phyloP scores from a whole-genome alignment of 1,140 invertebrate genomes.

The Ephestia elutella region DNA sequence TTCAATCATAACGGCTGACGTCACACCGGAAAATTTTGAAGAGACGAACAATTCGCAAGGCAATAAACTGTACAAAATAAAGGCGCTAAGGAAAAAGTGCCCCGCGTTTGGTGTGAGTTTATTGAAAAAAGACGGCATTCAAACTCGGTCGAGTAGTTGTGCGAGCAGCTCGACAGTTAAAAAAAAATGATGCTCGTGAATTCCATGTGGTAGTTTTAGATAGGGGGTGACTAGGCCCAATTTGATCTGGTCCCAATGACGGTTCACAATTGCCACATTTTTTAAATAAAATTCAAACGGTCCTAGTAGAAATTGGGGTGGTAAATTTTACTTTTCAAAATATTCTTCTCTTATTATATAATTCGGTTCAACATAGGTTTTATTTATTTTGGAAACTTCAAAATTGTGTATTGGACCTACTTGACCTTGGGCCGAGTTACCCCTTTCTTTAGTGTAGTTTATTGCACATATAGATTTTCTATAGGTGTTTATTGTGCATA shows the following conservation, averaged over 20 bases:
- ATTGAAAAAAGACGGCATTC: slow-evolving; percentile 63
- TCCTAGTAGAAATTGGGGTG: too few relatives aligned
- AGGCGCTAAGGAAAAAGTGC: slow-evolving; percentile 66
- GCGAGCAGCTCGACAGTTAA: slow-evolving; percentile 60
- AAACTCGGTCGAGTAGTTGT: slow-evolving; percentile 61
- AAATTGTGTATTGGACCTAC: not conserved
- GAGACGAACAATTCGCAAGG: slow-evolving; percentile 69
- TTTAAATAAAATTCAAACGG: too few relatives aligned
- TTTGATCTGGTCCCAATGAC: not conserved
- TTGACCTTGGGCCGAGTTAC: too few relatives aligned
- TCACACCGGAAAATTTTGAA: slow-evolving; percentile 58
- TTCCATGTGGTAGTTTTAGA: slow-evolving; percentile 12
- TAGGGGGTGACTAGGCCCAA: slow-evolving; percentile 14
- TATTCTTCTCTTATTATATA: too few relatives aligned
- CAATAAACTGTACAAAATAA: slow-evolving; percentile 69
- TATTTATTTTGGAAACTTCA: too few relatives aligned
- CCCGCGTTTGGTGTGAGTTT: slow-evolving; percentile 58
- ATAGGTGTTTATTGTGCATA: slow-evolving; percentile 44
- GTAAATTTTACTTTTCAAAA: too few relatives aligned
- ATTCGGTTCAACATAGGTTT: too few relatives aligned
- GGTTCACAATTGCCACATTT: not conserved
- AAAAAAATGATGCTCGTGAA: slow-evolving; percentile 64
- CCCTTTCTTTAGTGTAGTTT: not conserved
- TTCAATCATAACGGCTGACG: slow-evolving; percentile 55
- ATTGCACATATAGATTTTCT: slow-evolving; percentile 35